Base-by-base conservation (phyloP, 2,797 vertebrate species). In the Coccyzus lansbergi region DNA sequence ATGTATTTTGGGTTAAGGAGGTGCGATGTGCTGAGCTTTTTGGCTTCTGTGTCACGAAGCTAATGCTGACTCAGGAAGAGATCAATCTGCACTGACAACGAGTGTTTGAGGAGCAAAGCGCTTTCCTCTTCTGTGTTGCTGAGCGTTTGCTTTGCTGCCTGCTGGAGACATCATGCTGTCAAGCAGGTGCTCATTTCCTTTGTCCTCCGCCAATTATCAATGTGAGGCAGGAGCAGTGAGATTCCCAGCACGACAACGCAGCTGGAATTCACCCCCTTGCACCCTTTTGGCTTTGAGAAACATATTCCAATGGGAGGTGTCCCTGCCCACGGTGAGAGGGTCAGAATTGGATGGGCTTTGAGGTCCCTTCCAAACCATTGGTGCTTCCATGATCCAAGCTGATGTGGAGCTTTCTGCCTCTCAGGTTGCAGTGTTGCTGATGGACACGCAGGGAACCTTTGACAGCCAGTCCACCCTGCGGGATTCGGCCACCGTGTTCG, bases 391-490 rank as follows among this genome's bases (percentile, higher is more conserved):
- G 46, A 48, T 48, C 67, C 33, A 59, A 29, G 28, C 34, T 92
- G 74, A 90, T 6, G 0, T 19, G 52, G 31, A 55, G 12, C 55
- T 46, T 8, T 92, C 71, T 92, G 33, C 55, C 72, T 58, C 63
- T 1, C 97, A 99, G 99, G 99, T 99, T 4, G 99, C 99, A 0
- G 99, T 99, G 62, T 77, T 99, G 95, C 97, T 99, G 46, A 99
- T 99, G 99, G 99, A 99, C 97, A 99, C 99, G 0, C 99, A 99
- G 95, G 99, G 99, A 33, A 99, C 99, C 38, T 99, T 99, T 26
- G 99, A 99, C 97, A 99, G 99, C 97, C 99, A 99, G 97, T 99
- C 99, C 20, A 99, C 99, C 26, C 98, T 99, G 84, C 97, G 99
- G 96, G 99, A 99, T 91, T 99, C 99, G 0, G 99, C 99, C 97